phyloP scores from a whole-genome alignment of 53 echinoderm and acorn worm genomes.

The Glandiceps talaboti region DNA sequence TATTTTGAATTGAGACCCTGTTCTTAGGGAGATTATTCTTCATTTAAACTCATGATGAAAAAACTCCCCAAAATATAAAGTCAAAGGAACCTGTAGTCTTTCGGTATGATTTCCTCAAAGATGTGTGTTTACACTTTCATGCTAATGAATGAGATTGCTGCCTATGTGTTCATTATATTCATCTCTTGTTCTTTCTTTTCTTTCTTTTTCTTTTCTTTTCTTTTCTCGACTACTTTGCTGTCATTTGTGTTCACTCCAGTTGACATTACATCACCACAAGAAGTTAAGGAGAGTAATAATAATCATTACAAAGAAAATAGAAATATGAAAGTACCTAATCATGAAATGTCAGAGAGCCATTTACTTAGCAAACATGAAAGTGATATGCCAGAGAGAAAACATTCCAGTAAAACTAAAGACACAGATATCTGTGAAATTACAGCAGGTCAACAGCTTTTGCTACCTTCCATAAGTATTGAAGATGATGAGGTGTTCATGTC shows the following conservation, averaged over 20 bases:
- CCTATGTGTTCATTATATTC: no score
- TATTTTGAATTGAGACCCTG: no score
- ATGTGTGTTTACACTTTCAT: no score
- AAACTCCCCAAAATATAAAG: no score
- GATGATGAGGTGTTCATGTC: neutral
- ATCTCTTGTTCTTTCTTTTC: neutral
- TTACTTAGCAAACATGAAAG: neutral
- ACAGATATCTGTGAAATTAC: neutral
- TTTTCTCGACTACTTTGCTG: neutral
- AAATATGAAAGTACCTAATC: neutral
- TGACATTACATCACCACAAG: neutral
- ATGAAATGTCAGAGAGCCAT: neutral
- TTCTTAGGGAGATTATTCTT: no score
- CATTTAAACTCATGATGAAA: no score
- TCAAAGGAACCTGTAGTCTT: no score
- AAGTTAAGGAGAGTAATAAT: neutral
- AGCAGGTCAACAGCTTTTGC: no score
- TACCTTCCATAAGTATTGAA: neutral
- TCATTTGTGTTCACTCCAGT: no score
- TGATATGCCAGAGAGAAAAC: neutral
- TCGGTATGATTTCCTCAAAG: no score
- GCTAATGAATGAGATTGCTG: no score
- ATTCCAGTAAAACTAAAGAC: neutral
- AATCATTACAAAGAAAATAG: neutral
- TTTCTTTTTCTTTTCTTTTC: neutral